These are phyloP conservation scores for Leptatherina wallacei DNA, from an alignment of 2,797 vertebrate genomes.

Conservation along the genomic window DNA sequence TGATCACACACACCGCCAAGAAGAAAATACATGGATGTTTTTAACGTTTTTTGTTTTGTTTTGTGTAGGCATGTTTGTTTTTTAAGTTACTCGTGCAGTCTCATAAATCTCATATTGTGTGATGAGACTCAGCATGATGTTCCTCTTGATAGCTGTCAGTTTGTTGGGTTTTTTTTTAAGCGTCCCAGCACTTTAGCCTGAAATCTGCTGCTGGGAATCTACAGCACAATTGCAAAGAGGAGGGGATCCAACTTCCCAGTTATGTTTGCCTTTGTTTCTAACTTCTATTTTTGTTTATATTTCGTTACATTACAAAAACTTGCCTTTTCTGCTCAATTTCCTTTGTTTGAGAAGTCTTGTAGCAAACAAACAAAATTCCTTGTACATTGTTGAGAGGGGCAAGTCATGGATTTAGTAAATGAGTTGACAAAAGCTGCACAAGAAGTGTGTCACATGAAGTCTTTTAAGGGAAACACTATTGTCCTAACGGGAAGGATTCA, in stretches of 20 bases:
- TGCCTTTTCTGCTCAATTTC: conserved; percentile 34
- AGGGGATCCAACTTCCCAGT: conserved; percentile 35
- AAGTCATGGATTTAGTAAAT: conserved; percentile 29
- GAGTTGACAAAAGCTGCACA: conserved; percentile 3
- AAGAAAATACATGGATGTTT: too few relatives aligned
- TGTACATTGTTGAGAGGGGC: conserved; percentile 56
- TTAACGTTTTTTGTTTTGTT: conserved; percentile 13
- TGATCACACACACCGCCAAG: conserved; percentile 16
- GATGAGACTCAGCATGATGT: conserved; percentile 23
- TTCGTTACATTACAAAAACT: conserved; percentile 32
- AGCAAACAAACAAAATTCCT: conserved; percentile 55
- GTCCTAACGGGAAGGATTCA: neutral
- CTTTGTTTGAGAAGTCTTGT: conserved; percentile 49
- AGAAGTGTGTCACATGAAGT: conserved; percentile 11
- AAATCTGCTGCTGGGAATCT: conserved; percentile 15
- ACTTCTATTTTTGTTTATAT: conserved; percentile 40
- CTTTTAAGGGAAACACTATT: conserved; percentile 6
- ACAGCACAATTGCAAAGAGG: conserved; percentile 25
- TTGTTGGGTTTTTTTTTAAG: conserved; percentile 27
- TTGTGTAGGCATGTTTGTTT: conserved; percentile 27
- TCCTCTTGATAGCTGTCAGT: conserved; percentile 42
- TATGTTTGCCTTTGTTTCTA: conserved; percentile 40
- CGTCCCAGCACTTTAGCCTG: conserved; percentile 12
- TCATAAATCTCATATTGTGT: conserved; percentile 37
- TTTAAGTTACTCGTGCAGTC: conserved; percentile 15